Percentiles rank a stretch among this genome's conserved stretches.
Conservation (phyloP, 2,888 invertebrate genomes). For the Himalopsyche kuldschensis region DNA sequence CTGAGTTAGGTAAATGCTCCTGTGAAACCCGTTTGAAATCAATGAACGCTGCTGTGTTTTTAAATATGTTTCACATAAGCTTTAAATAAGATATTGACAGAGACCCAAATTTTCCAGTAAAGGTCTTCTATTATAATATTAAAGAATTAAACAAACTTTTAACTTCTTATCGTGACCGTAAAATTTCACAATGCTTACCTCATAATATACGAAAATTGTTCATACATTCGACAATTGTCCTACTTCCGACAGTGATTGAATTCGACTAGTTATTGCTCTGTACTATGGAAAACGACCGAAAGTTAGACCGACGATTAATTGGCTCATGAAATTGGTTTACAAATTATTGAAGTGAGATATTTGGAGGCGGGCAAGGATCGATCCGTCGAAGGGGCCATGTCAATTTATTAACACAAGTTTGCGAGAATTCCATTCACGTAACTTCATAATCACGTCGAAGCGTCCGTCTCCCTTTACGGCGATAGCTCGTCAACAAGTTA, state of each 20-base stretch:
- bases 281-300: neutral
- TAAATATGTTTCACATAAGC: too few species aligned
- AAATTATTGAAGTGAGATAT: neutral
- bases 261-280: neutral
- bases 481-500: constrained; percentile 32
- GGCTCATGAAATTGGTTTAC: neutral
- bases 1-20: too few species aligned
- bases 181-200: too few species aligned
- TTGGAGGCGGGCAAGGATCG: neutral
- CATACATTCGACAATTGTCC: neutral
- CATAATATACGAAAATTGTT: neutral
- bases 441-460: constrained; percentile 58
- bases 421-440: constrained; percentile 52
- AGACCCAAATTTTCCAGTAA: too few species aligned
- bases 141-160: too few species aligned
- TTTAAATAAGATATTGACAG: too few species aligned
- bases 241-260: neutral
- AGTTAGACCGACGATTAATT: neutral
- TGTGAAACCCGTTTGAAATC: too few species aligned
- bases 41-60: too few species aligned
- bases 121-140: too few species aligned
- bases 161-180: too few species aligned
- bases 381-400: neutral
- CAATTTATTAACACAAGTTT: constrained; percentile 17
- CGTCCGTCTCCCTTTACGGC: constrained; percentile 56